These are phyloP conservation scores for Polydrusus tereticollis DNA, from an alignment of 2,888 invertebrate species.

Conservation along the genomic window DNA sequence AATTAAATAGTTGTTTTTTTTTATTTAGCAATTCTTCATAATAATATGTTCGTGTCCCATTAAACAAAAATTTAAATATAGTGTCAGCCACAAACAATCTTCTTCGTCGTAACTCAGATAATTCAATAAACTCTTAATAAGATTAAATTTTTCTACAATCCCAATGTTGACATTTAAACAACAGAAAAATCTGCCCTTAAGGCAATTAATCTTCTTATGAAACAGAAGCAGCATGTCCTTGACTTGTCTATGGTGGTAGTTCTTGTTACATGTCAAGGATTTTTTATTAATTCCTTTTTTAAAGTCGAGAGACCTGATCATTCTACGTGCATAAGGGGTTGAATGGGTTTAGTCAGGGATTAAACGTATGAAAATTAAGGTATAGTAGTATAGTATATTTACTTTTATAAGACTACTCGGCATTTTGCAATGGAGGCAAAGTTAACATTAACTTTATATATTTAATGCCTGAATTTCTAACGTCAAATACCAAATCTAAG, in stretches of 20 bases:
- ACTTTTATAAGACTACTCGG: no score
- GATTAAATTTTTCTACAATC: slow-evolving; percentile 32
- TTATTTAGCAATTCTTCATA: no score
- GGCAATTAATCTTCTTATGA: slow-evolving; percentile 53
- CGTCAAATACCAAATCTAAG: no score
- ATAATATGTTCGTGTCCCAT: not conserved
- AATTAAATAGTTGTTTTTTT: no score
- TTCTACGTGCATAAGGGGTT: not conserved
- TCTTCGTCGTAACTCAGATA: not conserved
- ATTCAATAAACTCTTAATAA: slow-evolving; percentile 3
- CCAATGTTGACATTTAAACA: slow-evolving; percentile 51
- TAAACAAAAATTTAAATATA: not conserved
- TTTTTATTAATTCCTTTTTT: slow-evolving; percentile 45
- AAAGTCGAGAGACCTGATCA: not conserved
- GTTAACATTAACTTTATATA: no score
- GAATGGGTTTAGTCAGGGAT: slow-evolving; percentile 8
- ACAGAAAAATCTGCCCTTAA: slow-evolving; percentile 49
- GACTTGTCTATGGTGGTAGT: slow-evolving; percentile 45
- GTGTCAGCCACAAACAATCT: not conserved
- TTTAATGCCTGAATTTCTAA: no score
- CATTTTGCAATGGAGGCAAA: no score
- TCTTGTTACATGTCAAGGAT: slow-evolving; percentile 36
- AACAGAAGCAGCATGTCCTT: slow-evolving; percentile 52
- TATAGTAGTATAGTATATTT: no score
- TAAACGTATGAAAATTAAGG: not conserved